Percentiles rank a stretch among this genome's conserved stretches.
Conservation (phyloP, 2,888 invertebrate species). For the Exephanes ischioxanthus region DNA sequence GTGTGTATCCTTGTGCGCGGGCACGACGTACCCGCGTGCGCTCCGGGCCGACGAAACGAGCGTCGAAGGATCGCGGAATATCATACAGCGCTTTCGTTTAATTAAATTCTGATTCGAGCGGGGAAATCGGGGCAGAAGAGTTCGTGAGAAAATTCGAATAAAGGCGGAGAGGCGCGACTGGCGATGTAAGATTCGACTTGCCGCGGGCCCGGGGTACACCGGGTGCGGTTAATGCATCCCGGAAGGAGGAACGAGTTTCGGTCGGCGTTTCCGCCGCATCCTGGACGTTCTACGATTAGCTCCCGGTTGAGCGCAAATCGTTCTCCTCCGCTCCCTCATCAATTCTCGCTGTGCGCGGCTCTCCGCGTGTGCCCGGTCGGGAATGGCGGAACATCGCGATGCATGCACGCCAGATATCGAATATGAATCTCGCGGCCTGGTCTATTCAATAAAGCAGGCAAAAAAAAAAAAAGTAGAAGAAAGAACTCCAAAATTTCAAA, state of each 20-base stretch:
- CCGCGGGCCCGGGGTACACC: constrained; percentile 69
- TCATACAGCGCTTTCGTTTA: constrained; percentile 84
- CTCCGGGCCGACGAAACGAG: constrained; percentile 6
- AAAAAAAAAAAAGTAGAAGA: not conserved
- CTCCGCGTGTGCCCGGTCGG: not conserved
- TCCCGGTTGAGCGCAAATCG: constrained; percentile 13
- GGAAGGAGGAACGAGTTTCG: constrained; percentile 76
- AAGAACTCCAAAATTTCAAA: constrained; percentile 21
- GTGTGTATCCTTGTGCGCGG: not conserved
- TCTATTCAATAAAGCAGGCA: constrained; percentile 2
- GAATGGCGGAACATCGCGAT: constrained; percentile 28
- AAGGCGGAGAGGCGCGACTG: constrained; percentile 56
- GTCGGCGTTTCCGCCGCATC: not conserved
- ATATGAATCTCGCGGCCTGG: constrained; percentile 33
- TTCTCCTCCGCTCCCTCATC: not conserved
- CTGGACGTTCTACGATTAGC: constrained; percentile 16
- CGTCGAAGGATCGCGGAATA: constrained; percentile 76
- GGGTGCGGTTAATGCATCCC: constrained; percentile 84
- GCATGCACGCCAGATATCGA: not conserved
- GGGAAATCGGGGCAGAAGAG: constrained; percentile 70
- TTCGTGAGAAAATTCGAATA: constrained; percentile 48
- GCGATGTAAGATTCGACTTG: constrained; percentile 58
- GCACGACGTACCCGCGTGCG: not conserved
- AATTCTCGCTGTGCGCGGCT: not conserved
- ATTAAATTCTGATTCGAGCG: constrained; percentile 84